Conservation (phyloP, 2,888 invertebrate genomes). For the Corbicula japonica region DNA sequence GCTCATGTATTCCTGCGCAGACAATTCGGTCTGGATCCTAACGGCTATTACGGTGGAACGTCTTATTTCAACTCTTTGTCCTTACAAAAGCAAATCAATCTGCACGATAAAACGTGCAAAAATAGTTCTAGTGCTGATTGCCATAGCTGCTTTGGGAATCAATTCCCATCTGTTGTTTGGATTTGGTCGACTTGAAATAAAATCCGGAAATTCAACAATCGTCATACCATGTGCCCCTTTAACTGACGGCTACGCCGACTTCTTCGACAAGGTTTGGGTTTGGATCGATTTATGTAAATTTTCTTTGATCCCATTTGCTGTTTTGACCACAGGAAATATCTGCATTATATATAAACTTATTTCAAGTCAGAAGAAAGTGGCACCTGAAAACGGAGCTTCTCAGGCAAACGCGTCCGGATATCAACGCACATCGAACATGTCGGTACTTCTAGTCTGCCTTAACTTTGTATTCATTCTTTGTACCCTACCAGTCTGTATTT, state of each 20-base stretch:
- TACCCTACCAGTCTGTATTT: slow-evolving; percentile 25
- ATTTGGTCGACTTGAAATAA: slow-evolving; percentile 39
- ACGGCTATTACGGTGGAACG: slow-evolving; percentile 78
- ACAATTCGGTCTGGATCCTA: slow-evolving; percentile 80
- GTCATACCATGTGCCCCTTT: slow-evolving; percentile 51
- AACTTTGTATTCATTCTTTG: slow-evolving; percentile 71
- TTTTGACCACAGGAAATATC: slow-evolving; percentile 74
- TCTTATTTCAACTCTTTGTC: slow-evolving; percentile 73
- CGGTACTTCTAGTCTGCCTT: slow-evolving; percentile 66
- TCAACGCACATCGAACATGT: slow-evolving; percentile 68
- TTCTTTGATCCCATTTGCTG: slow-evolving; percentile 72
- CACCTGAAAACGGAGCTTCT: not conserved
- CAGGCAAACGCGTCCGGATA: not conserved
- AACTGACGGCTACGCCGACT: slow-evolving; percentile 54
- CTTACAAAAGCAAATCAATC: slow-evolving; percentile 68
- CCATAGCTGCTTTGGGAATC: slow-evolving; percentile 52
- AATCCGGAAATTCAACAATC: slow-evolving; percentile 29
- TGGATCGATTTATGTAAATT: slow-evolving; percentile 77
- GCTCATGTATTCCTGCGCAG: slow-evolving; percentile 74
- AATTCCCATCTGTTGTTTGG: slow-evolving; percentile 74
- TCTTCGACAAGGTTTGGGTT: slow-evolving; percentile 69
- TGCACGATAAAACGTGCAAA: slow-evolving; percentile 65
- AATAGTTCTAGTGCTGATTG: slow-evolving; percentile 51
- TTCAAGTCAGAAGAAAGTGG: slow-evolving; percentile 24
- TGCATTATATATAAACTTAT: slow-evolving; percentile 71